Evolutionary conservation across 2,888 invertebrate species (phyloP), one percentile per base, ranked within the genome.

Genomic region (Marronus borbonicus): DNA sequence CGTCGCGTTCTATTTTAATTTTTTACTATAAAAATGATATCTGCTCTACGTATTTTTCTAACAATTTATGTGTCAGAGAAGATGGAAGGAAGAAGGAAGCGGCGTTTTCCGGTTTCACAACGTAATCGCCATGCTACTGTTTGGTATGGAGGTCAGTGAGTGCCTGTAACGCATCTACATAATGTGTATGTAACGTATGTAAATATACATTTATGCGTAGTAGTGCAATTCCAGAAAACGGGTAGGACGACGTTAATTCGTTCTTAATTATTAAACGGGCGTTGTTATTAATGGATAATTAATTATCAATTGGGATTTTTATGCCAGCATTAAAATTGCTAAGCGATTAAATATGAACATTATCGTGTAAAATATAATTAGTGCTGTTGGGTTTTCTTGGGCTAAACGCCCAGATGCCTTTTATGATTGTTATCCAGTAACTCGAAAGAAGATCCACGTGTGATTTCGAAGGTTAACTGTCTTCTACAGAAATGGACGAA

Each of bases 71-170:
- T 60, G 60, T 24, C 20, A n/a, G 10, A 12, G 24, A 24, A 52
- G 36, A 55, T 70, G 58, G 58, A 58, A 72, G 58, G 39, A 39
- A 36, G 24, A 58, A 72, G 72, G 72, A 72, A 72, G 72, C 72
- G 39, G 58, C 58, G 17, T 39, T 39, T 58, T 72, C 72, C 72
- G 72, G 72, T 72, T 58, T 69, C 44, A 58, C 20, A 20, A 58
- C 10, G 58, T 31, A 72, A 72, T 72, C 58, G 58, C 28, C 14
- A 52, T n/a, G 2, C 4, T 24, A 44, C 44, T 64, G 50, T n/a
- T 17, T 39, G 12, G 58, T 20, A 72, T 72, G 72, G 58, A 72
- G 72, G 72, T 55, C 72, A 72, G 72, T 72, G n/a, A 58, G 58
- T 72, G 58, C 49, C 49, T 17, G 49, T 24, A 24, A 20, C n/a